Conservation (phyloP, 2,797 vertebrate species). For the Paramormyrops hopkinsi region DNA sequence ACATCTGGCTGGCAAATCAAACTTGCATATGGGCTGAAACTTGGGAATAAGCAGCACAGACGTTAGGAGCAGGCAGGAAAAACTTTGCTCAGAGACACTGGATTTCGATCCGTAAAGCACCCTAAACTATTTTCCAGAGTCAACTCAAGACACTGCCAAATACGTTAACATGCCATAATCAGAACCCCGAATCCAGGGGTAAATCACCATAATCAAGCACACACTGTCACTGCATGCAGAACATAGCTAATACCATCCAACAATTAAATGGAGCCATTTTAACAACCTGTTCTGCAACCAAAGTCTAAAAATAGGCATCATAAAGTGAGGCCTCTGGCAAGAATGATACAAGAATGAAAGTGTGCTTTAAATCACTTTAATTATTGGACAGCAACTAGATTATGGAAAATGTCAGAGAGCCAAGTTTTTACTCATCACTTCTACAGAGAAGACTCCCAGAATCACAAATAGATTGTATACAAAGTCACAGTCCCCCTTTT, state of each 20-base stretch:
- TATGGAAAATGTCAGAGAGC: background rate
- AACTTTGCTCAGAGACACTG: background rate
- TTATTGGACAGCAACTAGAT: background rate
- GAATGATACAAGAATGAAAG: background rate
- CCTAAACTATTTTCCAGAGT: background rate
- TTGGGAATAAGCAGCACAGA: background rate
- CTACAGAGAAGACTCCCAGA: background rate
- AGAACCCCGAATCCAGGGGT: background rate
- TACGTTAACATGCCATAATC: background rate
- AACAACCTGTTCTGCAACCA: background rate
- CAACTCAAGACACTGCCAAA: background rate
- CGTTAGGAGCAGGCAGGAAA: background rate
- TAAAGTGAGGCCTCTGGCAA: background rate
- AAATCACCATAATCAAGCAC: background rate
- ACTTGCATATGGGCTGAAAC: background rate
- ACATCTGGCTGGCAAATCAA: background rate
- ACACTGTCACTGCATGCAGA: background rate
- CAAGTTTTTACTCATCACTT: background rate
- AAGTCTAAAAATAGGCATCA: slow-evolving; percentile 16
- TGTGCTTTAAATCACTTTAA: slow-evolving; percentile 13
- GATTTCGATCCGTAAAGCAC: background rate
- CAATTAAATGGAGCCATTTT: slow-evolving; percentile 8
- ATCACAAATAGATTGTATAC: background rate
- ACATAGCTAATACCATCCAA: background rate
- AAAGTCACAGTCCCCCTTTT: slow-evolving; percentile 10